phyloP scores from a whole-genome alignment of 1,140 invertebrate genomes.

The Macrotrachela quadricornifera region DNA sequence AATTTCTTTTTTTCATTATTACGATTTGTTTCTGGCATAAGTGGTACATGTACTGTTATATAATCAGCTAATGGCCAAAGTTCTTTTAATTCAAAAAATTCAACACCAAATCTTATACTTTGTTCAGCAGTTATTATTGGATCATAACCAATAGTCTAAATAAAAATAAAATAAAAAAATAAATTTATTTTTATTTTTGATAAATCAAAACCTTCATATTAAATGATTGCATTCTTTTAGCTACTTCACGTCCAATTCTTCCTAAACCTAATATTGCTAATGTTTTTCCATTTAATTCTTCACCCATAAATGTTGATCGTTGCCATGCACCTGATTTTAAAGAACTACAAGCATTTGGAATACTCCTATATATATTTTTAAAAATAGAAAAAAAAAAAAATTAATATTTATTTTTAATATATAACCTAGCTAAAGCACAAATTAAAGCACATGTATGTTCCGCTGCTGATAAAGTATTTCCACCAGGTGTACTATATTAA shows the following conservation, averaged over 20 bases:
- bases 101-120: constrained; percentile 49
- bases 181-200: no score
- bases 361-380: constrained; percentile 36
- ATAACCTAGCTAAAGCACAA: constrained; percentile 40
- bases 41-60: constrained; percentile 84
- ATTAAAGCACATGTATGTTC: constrained; percentile 82
- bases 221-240: constrained; percentile 70
- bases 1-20: no score
- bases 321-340: constrained; percentile 79
- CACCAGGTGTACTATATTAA: constrained; percentile 60
- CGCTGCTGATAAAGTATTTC: constrained; percentile 83
- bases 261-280: constrained; percentile 79
- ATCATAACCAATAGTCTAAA: constrained; percentile 53
- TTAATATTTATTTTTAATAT: no score
- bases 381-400: no score
- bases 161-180: no score
- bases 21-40: constrained; percentile 56
- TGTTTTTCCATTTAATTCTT: constrained; percentile 64
- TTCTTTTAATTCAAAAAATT: constrained; percentile 52
- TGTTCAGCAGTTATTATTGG: constrained; percentile 55
- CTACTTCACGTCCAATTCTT: constrained; percentile 79
- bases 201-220: constrained; percentile 55
- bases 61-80: constrained; percentile 82
- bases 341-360: constrained; percentile 56
- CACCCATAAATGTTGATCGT: constrained; percentile 62